A percentile compares a stretch with the other conserved stretches of the same genome.
Conservation (phyloP, 2,888 invertebrate species). For the Stenchaetothrips biformis region DNA sequence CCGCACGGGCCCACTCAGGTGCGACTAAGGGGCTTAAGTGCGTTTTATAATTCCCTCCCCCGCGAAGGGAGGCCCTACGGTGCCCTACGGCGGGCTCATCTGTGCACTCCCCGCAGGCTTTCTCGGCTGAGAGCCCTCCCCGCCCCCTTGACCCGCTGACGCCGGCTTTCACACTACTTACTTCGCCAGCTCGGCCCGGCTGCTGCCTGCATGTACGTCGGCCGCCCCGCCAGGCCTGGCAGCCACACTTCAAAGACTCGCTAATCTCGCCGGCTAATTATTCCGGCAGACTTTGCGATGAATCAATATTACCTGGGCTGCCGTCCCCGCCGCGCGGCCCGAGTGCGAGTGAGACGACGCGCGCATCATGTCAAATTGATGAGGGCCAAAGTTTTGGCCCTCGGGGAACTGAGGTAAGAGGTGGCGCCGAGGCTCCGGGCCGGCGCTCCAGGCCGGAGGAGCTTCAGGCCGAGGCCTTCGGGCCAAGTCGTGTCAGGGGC, state of each 20-base stretch:
- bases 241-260: constrained; percentile 18
- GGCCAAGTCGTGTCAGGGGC: neutral
- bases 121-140: too few species aligned
- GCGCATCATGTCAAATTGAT: constrained; percentile 13
- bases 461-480: too few species aligned
- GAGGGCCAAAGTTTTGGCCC: neutral
- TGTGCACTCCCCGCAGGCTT: too few species aligned
- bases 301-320: constrained; percentile 13
- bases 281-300: neutral
- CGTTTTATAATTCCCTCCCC: neutral
- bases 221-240: too few species aligned
- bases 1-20: neutral
- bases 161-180: too few species aligned
- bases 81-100: neutral
- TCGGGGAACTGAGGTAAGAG: constrained; percentile 26
- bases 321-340: neutral
- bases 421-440: constrained; percentile 21
- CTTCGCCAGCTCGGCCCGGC: neutral
- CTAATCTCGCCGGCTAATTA: constrained; percentile 16
- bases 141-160: too few species aligned
- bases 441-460: too few species aligned
- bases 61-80: too few species aligned
- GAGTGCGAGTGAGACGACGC: neutral
- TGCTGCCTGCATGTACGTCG: neutral
- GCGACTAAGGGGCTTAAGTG: neutral